phyloP scores from a whole-genome alignment of 2,113 vertebrate genomes.

The Coptodon rendalli region DNA sequence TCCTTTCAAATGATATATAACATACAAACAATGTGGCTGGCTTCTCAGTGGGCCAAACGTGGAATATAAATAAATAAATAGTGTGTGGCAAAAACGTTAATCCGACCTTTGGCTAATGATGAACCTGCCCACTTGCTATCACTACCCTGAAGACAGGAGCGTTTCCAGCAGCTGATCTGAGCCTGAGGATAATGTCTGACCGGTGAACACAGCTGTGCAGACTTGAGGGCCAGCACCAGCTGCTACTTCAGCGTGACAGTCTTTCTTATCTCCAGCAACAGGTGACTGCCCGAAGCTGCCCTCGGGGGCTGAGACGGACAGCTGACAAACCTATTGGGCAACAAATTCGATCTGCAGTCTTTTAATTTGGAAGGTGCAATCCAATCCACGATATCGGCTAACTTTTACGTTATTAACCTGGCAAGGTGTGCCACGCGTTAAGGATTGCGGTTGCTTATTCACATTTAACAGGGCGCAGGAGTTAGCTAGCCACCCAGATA shows the following conservation, averaged over 20 bases:
- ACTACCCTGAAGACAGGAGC: not conserved
- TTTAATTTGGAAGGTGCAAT: not conserved
- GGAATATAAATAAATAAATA: not conserved
- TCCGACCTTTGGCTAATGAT: not conserved
- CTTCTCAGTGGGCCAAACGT: not conserved
- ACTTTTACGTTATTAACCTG: not conserved
- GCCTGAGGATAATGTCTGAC: not conserved
- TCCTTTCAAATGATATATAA: not conserved
- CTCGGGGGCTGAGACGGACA: not conserved
- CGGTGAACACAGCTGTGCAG: not conserved
- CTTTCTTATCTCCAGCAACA: slow-evolving; percentile 40
- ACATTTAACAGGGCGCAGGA: not conserved
- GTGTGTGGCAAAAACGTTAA: not conserved
- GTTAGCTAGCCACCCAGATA: not conserved
- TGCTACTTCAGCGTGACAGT: slow-evolving; percentile 32
- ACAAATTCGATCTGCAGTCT: not conserved
- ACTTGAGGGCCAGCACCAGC: not conserved
- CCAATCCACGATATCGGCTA: not conserved
- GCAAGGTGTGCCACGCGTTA: not conserved
- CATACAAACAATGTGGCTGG: not conserved
- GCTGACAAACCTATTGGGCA: not conserved
- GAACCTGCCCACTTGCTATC: not conserved
- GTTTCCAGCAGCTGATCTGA: not conserved
- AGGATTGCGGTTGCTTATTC: not conserved
- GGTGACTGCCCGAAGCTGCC: slow-evolving; percentile 16